Base-by-base conservation (phyloP, 2,113 vertebrate genomes). In the Dipodomys ordii region DNA sequence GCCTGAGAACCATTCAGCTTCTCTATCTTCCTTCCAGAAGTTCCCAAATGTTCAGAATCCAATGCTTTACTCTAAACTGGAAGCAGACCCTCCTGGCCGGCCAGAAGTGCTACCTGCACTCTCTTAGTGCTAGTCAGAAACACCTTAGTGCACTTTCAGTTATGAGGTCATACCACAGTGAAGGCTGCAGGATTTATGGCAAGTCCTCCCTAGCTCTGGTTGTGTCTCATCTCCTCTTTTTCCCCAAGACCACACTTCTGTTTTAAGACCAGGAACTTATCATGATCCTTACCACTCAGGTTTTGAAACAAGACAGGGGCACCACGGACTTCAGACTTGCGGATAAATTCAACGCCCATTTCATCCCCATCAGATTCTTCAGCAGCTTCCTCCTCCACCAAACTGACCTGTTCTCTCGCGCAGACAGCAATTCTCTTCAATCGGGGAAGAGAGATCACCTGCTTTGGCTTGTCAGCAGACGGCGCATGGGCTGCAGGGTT, bases 241-340 rank as follows among this genome's bases (percentile, higher is more conserved):
- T 73, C 28, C 83, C 25, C 7, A 85, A 78, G 62, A 67, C n/a
- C 19, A 28, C 1, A 76, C 27, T 68, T 85, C 53, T 44, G 68
- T 80, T 90, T 95, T 73, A n/a, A 72, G 44, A 90, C 12, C 32
- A 81, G 8, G n/a, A 27, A 83, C 44, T 30, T n/a, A 71, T 18
- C 9, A 64, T 10, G 88, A 93, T 46, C 77, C 97, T 97, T 95
- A 97, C 97, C 97, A 79, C 97, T 97, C 16, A 97, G 86, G 76
- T 96, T 97, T 71, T 97, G 97, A 83, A 97, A 96, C 49, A 97
- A 86, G 80, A 96, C 91, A 62, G 96, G 97, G 6, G 95, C 46
- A 73, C 85, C 79, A 81, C 32, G 88, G 11, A 94, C 76, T 53
- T 95, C 87, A 71, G 96, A 78, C 65, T 96, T 97, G n/a, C 2